Evolutionary conservation across 2,797 vertebrate species (phyloP), one percentile per base, ranked within the genome.

Genomic region (Coracias cyanogaster): DNA sequence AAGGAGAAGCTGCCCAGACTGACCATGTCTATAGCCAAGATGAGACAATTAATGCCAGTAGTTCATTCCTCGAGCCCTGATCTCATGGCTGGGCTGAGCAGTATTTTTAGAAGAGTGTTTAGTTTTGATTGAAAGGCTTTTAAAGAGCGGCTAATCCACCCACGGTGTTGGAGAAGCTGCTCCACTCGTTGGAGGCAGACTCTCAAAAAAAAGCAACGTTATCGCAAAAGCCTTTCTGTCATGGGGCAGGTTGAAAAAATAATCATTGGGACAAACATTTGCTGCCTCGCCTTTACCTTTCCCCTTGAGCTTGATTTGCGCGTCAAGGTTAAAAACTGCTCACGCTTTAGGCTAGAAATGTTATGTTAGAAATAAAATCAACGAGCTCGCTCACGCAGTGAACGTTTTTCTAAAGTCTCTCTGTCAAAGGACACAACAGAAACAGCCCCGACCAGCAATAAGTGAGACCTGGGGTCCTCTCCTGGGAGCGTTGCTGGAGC

Each of bases 351-450:
- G 77, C 62, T 48, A 7, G 46, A 57, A 55, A 43, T 22, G 31
- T 8, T 45, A 3, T 5, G 1, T 25, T 12, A 26, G 43, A 13
- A 82, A 28, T 43, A 43, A 71, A 87, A 39, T 7, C 26, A 6
- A 9, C 31, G 14, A 19, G 28, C 35, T 37, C 25, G 15, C 67
- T 5, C 4, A 2, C n/a, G n/a, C 37, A 37, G 37, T 10, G 37
- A 60, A 1, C 3, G 0, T 45, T 37, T 31, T 31, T 4, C 41
- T 26, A 0, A 18, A 3, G 2, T 22, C 13, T 20, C 24, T 46
- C 10, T 33, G 13, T 11, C 28, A 61, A 37, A 52, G 12, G 12
- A 22, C 16, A 55, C 3, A 28, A 15, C 24, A 51, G 51, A 54
- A 89, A 67, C 6, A 17, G 4, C 67, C 39, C 9, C 51, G 17